These are phyloP conservation scores for Adelosebastes latens DNA, from an alignment of 2,797 vertebrate species.

Conservation along the genomic window DNA sequence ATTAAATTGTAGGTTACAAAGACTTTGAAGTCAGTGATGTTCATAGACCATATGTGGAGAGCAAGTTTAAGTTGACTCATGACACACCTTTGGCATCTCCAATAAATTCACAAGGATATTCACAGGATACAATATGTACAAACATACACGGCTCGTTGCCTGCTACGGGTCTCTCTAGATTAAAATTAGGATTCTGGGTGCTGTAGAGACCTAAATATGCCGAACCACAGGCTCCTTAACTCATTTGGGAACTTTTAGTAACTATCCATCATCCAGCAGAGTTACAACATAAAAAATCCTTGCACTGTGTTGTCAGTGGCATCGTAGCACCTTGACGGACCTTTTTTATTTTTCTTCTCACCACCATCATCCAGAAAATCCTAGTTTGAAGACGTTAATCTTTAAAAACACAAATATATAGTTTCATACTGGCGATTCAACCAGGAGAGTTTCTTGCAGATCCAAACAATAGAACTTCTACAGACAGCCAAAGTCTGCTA, in stretches of 20 bases:
- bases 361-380: neutral
- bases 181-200: neutral
- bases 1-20: neutral
- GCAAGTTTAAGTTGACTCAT: neutral
- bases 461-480: no score
- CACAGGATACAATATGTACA: neutral
- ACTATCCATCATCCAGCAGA: slow-evolving; percentile 39
- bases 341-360: neutral
- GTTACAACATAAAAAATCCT: slow-evolving; percentile 22
- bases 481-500: no score
- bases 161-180: neutral
- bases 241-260: slow-evolving; percentile 38
- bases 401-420: neutral
- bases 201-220: slow-evolving; percentile 29
- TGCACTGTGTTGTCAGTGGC: neutral
- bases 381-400: neutral
- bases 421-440: no score
- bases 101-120: neutral
- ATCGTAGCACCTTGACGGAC: neutral
- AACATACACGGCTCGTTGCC: neutral
- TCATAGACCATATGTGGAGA: neutral
- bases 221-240: slow-evolving; percentile 4
- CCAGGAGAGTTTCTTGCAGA: no score
- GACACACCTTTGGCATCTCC: neutral
- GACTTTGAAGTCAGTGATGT: neutral